A percentile compares a stretch with the other conserved stretches of the same genome.
These are phyloP conservation scores for Isaurus tuberculatus DNA, from an alignment of 92 coral and sea anemone species.

Conservation along the genomic window DNA sequence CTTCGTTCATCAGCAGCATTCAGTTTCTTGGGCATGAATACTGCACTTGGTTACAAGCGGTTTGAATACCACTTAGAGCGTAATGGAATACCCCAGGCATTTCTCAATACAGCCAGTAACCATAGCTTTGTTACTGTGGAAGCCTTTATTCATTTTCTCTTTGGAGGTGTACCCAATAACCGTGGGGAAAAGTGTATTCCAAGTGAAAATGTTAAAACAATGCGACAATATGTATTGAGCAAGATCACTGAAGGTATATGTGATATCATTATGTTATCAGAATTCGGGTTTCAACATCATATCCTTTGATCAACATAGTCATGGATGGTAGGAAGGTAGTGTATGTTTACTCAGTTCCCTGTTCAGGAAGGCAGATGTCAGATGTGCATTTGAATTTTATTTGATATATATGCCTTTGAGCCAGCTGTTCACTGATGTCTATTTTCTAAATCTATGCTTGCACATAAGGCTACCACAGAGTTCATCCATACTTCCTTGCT, in stretches of 20 bases:
- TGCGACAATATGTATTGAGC: constrained; percentile 36
- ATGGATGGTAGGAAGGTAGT: too few relatives aligned
- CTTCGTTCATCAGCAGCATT: constrained; percentile 38
- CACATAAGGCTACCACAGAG: too few relatives aligned
- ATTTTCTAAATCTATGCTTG: too few relatives aligned
- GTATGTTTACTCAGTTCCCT: neutral
- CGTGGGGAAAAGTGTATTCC: constrained; percentile 38
- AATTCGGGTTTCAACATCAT: neutral
- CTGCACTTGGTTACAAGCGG: constrained; percentile 46
- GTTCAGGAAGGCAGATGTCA: neutral
- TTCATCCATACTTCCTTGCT: too few relatives aligned
- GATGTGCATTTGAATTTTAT: neutral
- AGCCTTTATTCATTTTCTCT: constrained; percentile 42
- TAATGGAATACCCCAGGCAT: constrained; percentile 35
- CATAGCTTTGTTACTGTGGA: constrained; percentile 44
- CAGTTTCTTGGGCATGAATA: constrained; percentile 45
- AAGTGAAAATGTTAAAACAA: constrained; percentile 43
- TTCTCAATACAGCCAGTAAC: constrained; percentile 33
- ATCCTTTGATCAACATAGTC: neutral
- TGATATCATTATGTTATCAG: neutral
- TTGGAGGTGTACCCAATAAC: constrained; percentile 30
- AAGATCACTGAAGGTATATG: constrained; percentile 38
- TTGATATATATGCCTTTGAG: neutral
- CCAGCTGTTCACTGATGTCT: too few relatives aligned
- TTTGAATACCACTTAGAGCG: constrained; percentile 48